Evolutionary conservation across 2,797 vertebrate species (phyloP), one percentile per base, ranked within the genome.

Genomic region (Ctenopoma multispine): DNA sequence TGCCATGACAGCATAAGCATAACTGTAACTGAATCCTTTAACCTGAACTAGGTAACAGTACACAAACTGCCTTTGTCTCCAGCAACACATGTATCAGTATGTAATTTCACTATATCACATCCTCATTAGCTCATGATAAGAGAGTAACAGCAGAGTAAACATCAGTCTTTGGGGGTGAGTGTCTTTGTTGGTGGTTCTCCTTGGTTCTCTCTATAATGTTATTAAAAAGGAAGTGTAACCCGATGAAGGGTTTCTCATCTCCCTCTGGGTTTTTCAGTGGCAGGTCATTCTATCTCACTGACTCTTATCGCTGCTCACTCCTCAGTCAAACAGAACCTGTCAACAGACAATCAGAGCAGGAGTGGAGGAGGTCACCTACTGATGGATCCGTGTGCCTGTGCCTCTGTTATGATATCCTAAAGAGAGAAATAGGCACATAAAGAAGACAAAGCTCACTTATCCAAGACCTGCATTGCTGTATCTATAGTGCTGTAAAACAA

Each of bases 371-470:
- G 92, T 91, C 88, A 92, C 74, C 84, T 79, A 66, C 80, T 72
- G 74, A 82, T 68, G 70, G 38, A 74, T 79, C 54, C 20, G 73
- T 34, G 67, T 47, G 68, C 62, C 73, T 78, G 55, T 56, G 80
- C 21, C 63, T 54, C 64, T 53, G 83, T 87, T 91, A 91, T 87
- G 82, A 87, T 70, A 88, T 86, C 80, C 81, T 86, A 85, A 88
- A 87, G 76, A 86, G 80, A 88, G 85, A 78, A 87, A 90, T 82
- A 57, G 68, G 75, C 77, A 81, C 79, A 87, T 82, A 87, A 85
- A 88, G 68, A 85, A 90, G 85, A 92, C 79, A 88, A 89, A 90
- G 78, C 66, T 46, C 55, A 74, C 65, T 72, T 55, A 83, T 69
- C 74, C 41, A 13, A 56, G 63, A 41, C 43, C 77, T 61, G 69